phyloP scores from a whole-genome alignment of 2,113 vertebrate species.

The Myotis yumanensis region DNA sequence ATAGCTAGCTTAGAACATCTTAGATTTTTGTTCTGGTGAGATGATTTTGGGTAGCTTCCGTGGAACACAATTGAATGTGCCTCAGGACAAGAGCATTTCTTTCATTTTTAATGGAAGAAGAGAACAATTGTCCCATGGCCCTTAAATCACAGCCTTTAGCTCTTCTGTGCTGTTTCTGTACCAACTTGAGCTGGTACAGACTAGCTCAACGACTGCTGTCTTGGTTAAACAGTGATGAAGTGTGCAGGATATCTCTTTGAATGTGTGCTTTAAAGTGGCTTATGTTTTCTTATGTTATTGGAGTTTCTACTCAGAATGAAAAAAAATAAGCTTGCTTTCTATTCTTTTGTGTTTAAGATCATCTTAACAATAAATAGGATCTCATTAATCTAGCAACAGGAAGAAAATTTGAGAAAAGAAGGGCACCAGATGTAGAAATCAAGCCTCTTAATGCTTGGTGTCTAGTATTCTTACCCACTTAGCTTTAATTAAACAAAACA shows the following conservation, averaged over 20 bases:
- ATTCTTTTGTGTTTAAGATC: background rate
- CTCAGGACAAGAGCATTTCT: slow-evolving; percentile 10
- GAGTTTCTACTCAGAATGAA: background rate
- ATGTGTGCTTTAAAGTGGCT: background rate
- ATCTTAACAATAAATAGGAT: slow-evolving; percentile 30
- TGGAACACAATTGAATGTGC: background rate
- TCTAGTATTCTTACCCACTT: background rate
- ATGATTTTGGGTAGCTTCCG: slow-evolving; percentile 3
- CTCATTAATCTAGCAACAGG: slow-evolving; percentile 22
- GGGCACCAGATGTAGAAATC: background rate
- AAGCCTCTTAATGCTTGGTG: background rate
- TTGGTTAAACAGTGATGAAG: background rate
- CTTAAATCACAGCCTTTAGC: slow-evolving; percentile 34
- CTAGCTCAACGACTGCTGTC: background rate
- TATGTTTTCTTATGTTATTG: background rate
- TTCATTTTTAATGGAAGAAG: slow-evolving; percentile 37
- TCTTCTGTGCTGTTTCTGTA: slow-evolving; percentile 32
- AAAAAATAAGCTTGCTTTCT: slow-evolving; percentile 40
- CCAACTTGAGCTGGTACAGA: background rate
- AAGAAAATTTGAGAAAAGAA: slow-evolving; percentile 39
- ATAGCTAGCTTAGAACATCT: background rate
- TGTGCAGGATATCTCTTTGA: background rate
- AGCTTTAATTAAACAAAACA: background rate
- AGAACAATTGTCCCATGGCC: background rate
- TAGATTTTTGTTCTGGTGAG: slow-evolving; percentile 10